These are phyloP conservation scores for Polietes domitor DNA, from an alignment of 2,888 invertebrate species.

Conservation along the genomic window DNA sequence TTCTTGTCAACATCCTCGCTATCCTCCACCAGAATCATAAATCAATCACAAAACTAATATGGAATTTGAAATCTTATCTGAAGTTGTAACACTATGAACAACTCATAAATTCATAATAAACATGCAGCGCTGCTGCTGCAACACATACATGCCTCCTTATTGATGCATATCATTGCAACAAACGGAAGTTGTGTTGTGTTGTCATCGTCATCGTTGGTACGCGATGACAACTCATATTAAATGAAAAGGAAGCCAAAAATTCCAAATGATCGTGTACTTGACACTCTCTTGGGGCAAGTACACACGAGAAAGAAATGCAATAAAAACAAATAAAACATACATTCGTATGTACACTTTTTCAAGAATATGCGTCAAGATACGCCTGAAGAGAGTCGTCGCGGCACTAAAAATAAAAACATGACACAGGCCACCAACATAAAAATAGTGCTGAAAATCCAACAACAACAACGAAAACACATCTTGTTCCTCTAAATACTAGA, in stretches of 20 bases:
- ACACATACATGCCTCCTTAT: neutral
- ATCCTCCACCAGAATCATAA: no score
- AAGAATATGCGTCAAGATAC: neutral
- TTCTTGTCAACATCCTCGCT: no score
- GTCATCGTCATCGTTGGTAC: neutral
- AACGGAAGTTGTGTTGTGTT: neutral
- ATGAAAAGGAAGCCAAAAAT: constrained; percentile 1
- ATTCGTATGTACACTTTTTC: neutral
- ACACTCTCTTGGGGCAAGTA: constrained; percentile 21
- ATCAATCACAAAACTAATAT: no score
- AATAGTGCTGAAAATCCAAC: neutral
- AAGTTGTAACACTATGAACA: neutral
- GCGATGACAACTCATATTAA: no score
- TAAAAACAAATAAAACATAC: neutral
- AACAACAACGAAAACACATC: neutral
- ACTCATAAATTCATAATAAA: neutral
- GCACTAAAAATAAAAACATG: constrained; percentile 18
- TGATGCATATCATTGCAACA: neutral
- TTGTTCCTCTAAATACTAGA: neutral
- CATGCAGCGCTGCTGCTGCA: neutral
- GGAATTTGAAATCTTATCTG: no score
- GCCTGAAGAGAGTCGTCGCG: neutral
- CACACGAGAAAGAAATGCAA: neutral
- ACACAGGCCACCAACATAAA: constrained; percentile 12
- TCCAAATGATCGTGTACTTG: constrained; percentile 21